Conservation (phyloP, 2,113 vertebrate genomes). For the Isichthys henryi region DNA sequence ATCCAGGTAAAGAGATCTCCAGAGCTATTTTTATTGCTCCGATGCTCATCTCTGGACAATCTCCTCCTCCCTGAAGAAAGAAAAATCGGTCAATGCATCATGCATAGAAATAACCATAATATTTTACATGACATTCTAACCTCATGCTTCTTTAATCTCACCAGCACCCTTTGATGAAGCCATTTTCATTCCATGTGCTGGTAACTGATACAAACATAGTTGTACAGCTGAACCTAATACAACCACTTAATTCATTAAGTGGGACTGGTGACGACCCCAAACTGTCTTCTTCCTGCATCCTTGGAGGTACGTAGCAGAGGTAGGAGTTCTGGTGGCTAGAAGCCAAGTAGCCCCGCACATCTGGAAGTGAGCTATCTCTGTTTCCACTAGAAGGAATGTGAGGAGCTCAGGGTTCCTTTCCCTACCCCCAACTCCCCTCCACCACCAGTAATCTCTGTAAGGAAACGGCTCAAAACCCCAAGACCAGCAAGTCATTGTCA, state of each 20-base stretch:
- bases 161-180: background rate
- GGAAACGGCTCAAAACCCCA: background rate
- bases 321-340: conserved; percentile 19
- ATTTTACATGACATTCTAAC: background rate
- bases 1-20: conserved; percentile 92
- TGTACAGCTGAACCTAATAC: background rate
- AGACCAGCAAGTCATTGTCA: background rate
- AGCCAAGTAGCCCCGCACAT: conserved; percentile 43
- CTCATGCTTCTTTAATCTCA: background rate
- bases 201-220: background rate
- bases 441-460: background rate
- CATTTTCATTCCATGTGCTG: conserved; percentile 4
- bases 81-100: conserved; percentile 22
- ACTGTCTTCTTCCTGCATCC: conserved; percentile 33
- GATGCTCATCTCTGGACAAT: conserved; percentile 98
- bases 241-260: background rate
- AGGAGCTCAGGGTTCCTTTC: conserved; percentile 28
- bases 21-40: conserved; percentile 96
- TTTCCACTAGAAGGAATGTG: conserved; percentile 36
- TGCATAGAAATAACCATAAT: background rate
- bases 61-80: conserved; percentile 83
- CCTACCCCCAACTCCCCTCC: conserved; percentile 10
- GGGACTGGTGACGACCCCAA: conserved; percentile 8
- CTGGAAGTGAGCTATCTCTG: conserved; percentile 52
- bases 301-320: conserved; percentile 26